Base-by-base conservation (phyloP, 2,113 vertebrate genomes). In the Myocastor coypus region DNA sequence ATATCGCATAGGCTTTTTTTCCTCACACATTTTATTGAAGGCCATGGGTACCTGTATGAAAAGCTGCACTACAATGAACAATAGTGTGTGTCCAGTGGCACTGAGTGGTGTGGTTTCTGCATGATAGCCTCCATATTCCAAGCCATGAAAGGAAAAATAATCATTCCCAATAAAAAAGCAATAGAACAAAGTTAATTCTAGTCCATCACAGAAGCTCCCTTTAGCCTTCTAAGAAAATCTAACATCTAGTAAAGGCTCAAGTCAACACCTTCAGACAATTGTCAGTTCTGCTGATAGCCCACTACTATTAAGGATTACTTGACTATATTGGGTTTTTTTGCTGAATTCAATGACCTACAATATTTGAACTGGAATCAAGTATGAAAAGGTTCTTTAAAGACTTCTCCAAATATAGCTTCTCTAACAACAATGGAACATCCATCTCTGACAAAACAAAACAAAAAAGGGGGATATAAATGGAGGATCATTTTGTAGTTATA, bases 141-240 rank as follows among this genome's bases (percentile, higher is more conserved):
- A 34, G 17, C 12, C 7, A 57, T 42, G 37, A 87, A 88, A 91
- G 13, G 42, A 42, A 95, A 83, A 77, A 30, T 71, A 77, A 34
- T 50, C 57, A 50, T 34, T 30, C 4, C 85, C 12, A 63, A 10
- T 83, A 77, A 42, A 87, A 96, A 91, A 92, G 71, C 26, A 30
- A 59, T 10, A 89, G 46, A 87, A 80, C 3, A 3, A 91, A 93
- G 37, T n/a, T 81, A 91, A 63, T 42, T 24, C 1, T 86, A 42
- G 42, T 73, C n/a, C 34, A 55, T 64, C 55, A 46, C 22, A 68
- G 37, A 37, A 84, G 11, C 46, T 75, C 64, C 68, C 30, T 78
- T 59, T 85, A 17, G 17, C 7, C 78, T 81, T 84, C 42, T 12
- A 81, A 96, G 63, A 90, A 96, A 92, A 93, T 89, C 37, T 77